Evolutionary conservation across 2,888 invertebrate species (phyloP), one percentile per base, ranked within the genome.

Genomic region (Plemyria rubiginata): DNA sequence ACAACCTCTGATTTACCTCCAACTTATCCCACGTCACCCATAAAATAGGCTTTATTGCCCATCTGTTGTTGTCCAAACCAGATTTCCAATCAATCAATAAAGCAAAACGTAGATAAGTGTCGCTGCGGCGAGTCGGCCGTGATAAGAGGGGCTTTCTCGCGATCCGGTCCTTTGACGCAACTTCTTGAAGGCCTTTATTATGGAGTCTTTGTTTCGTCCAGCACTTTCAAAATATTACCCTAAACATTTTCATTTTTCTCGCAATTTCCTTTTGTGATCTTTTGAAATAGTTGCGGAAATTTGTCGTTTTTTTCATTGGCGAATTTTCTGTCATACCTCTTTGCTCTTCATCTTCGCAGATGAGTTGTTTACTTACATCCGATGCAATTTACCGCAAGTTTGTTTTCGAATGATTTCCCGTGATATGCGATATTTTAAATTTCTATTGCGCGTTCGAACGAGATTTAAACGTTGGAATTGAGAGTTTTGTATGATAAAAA

Each of bases 31-130:
- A 48, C 51, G 60, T 60, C 54, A 62, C 29, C 54, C 60, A 63
- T 66, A 60, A 63, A 66, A 52, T 50, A 55, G 54, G 57, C 62
- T 62, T 66, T 62, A 62, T 66, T 63, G 60, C 32, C 62, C 60
- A 63, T 57, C 63, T 63, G 60, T 59, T 49, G 54, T 56, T 65
- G 65, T 60, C 64, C 68, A 65, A 70, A 73, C 68, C 75, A 73
- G 65, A 71, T 76, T 81, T 77, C 77, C 78, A 81, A 86, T 87
- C 83, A 85, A 85, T 85, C 78, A 72, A 70, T 73, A 71, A 72
- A 82, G 77, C 71, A 76, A 79, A 81, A 82, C 61, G 81, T 76
- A 82, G 84, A 85, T 86, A 87, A 87, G 84, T 88, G 84, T 85
- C 84, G 81, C 81, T 80, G 74, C 74, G 74, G 72, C 78, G 88